Evolutionary conservation across 2,113 vertebrate species (phyloP).

Genomic region (Lasiurus borealis): DNA sequence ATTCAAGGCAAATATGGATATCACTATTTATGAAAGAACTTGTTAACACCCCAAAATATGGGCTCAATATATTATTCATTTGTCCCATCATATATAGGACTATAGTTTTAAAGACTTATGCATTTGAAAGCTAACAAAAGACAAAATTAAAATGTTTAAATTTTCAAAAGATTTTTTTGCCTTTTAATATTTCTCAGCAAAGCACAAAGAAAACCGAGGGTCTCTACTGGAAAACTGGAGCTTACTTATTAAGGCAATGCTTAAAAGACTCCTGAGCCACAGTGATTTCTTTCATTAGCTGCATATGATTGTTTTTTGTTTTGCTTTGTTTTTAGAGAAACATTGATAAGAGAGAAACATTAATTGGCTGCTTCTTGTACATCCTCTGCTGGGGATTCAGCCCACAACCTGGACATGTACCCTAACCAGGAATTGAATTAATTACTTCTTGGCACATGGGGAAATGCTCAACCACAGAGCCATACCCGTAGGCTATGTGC

Average conservation of each 20-base stretch:
- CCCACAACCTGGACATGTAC: too few relatives aligned
- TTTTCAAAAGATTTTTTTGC: neutral
- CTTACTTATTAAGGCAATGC: slow-evolving; percentile 20
- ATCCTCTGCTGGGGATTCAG: too few relatives aligned
- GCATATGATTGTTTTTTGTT: too few relatives aligned
- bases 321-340: too few relatives aligned
- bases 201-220: slow-evolving; percentile 20
- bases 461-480: too few relatives aligned
- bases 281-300: slow-evolving; percentile 9
- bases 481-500: too few relatives aligned
- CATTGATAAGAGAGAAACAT: too few relatives aligned
- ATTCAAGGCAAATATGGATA: neutral
- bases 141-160: slow-evolving; percentile 43
- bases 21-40: neutral
- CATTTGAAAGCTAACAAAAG: slow-evolving; percentile 47
- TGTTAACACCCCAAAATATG: neutral
- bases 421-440: too few relatives aligned
- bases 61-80: neutral
- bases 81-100: neutral
- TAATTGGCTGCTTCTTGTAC: too few relatives aligned
- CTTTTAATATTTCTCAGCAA: slow-evolving; percentile 25
- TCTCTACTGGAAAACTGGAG: slow-evolving; percentile 15
- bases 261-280: neutral
- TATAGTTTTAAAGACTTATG: slow-evolving; percentile 24
- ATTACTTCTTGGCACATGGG: too few relatives aligned